Evolutionary conservation across 2,797 vertebrate genomes (phyloP), one percentile per base, ranked within the genome.

Genomic region (Ataeniobius toweri): DNA sequence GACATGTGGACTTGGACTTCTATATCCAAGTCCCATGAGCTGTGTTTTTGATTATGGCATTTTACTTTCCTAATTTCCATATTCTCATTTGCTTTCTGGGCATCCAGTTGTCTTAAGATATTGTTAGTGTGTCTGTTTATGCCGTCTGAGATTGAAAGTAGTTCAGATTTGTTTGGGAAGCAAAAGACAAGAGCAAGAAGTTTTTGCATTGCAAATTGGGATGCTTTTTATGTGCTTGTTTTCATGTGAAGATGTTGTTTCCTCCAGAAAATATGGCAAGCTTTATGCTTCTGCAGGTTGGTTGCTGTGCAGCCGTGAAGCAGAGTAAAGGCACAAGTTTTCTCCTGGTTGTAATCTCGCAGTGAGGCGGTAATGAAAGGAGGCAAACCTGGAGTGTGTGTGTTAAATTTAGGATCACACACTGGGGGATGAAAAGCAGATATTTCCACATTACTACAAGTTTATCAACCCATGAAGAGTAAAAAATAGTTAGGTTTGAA

Each of bases 151-250:
- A 84, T 91, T 90, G 73, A 89, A 91, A 92, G 89, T 84, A 83
- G 87, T 81, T 87, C 83, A 68, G 0, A 91, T 93, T 94, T 93
- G 91, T 91, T 93, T 94, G 78, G 63, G 84, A 85, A 89, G 84
- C 89, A 84, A 75, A 90, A 91, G 86, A 89, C 75, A 80, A 82
- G 80, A 88, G 83, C 85, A 77, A 77, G 74, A 55, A 22, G 28
- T 50, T 79, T 95, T 95, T 96, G 94, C 93, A 94, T 92, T 93
- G 90, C 94, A 96, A 94, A 95, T 91, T 26, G 39, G 1, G 41
- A 84, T 86, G 63, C 31, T 87, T 88, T 90, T 84, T 82, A 75
- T 36, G 3, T 36, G 36, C 36, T 65, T 22, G 31, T 89, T 83
- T 51, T 86, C 50, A 74, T 84, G 79, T 75, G 67, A 89, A 90